Base-by-base conservation (phyloP, 2,113 vertebrate genomes). In the Pleuronectes platessa region DNA sequence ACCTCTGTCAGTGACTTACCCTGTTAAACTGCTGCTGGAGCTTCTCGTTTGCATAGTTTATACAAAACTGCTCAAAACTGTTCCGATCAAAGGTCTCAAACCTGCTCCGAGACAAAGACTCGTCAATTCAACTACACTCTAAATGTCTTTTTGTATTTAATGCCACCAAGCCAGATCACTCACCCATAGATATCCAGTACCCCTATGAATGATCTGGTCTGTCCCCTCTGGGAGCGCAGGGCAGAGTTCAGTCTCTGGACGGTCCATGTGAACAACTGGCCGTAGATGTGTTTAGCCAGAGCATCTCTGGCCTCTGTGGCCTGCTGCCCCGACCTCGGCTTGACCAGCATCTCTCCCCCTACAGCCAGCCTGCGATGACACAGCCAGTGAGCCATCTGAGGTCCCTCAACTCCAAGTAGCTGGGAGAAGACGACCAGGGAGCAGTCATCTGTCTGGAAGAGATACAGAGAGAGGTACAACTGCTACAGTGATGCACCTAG, bases 41-140 rank as follows among this genome's bases (percentile, higher is more conserved):
- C 70, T 96, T 96, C 80, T 96, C 95, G 61, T 96, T 96, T 8
- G 95, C 95, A 42, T 94, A 96, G 81, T 96, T 96, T 74, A 96
- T 96, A 76, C 95, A 95, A 85, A 96, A 96, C 84, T 96, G 95
- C 76, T 96, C 95, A 86, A 96, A 96, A 78, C 95, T 96, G 92
- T 96, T 96, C 64, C 85, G 78, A 23, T 95, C 91, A 76, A 96
- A 95, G 2, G 94, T 94, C 90, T 96, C 95, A 85, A 95, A 96
- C 71, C 95, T 95, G 92, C 0, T 53, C 63, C 18, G 20, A 61
- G 6, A 78, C 23, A 88, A 26, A 83, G 15, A 79, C 18, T 10
- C 11, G 17, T 75, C 13, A 84, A 49, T 49, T 37, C 13, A 49
- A 23, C 11, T 7, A 26, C 2, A 78, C 17, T 18, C 2, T 66